These are phyloP conservation scores for Eulemur mongoz DNA, from an alignment of 2,797 vertebrate species.

Conservation along the genomic window DNA sequence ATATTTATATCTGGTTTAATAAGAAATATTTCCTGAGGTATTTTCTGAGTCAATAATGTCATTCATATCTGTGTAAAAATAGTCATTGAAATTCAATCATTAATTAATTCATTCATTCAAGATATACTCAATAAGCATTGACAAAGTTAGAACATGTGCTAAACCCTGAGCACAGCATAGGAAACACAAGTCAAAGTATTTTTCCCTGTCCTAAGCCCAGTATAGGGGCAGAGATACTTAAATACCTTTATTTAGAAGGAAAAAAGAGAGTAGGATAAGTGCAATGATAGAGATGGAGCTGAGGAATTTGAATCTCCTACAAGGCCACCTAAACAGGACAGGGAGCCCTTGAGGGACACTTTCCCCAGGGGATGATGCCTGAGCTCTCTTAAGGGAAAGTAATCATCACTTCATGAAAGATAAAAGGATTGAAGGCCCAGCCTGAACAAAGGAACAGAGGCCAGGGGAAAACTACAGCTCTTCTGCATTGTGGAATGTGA, in stretches of 20 bases:
- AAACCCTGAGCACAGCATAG: neutral
- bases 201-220: neutral
- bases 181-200: neutral
- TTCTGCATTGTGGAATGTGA: neutral
- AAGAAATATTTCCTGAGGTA: neutral
- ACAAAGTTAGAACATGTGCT: neutral
- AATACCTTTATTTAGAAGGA: neutral
- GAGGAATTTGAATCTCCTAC: neutral
- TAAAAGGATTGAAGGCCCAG: neutral
- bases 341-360: neutral
- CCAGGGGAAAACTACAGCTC: neutral
- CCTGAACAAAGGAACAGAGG: neutral
- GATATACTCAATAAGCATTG: neutral
- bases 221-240: neutral
- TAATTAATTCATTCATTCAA: neutral
- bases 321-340: neutral
- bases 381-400: neutral
- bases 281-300: neutral
- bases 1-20: neutral
- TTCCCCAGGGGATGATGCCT: neutral
- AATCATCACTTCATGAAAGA: neutral
- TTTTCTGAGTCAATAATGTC: neutral
- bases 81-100: constrained; percentile 5
- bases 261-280: neutral
- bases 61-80: neutral